Base-by-base conservation (phyloP, 2,797 vertebrate genomes). In the Scomberomorus guttatus region DNA sequence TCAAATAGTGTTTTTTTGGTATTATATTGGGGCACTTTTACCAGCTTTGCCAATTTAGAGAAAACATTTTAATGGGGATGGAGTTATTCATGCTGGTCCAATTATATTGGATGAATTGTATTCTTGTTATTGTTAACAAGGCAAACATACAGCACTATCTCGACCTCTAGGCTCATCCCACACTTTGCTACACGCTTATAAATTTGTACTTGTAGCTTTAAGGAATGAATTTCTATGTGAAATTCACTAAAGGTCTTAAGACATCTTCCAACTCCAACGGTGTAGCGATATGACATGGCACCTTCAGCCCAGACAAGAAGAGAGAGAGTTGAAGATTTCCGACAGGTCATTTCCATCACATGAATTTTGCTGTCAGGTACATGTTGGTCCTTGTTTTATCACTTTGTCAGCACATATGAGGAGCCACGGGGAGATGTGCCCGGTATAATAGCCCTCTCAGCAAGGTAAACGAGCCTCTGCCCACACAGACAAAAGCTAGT, bases 401-500 rank as follows among this genome's bases (percentile, higher is more conserved):
- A 65, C 65, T 87, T 87, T 75, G 54, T 81, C 80, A 57, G 84
- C 72, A 82, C 72, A 80, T 7, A 64, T 84, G 79, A 89, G 67
- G 71, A 86, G 87, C 79, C 64, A 70, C 39, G 29, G 67, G 77
- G 83, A 82, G 60, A 88, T 84, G 80, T 79, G 84, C 63, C 87
- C 5, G 0, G 73, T 77, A 63, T 84, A 91, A 91, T 67, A 80
- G 77, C 62, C 78, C 90, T 92, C 88, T 92, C 85, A 84, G 89
- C 75, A 62, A 87, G 78, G 90, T 82, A 90, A 91, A 87, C 39
- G 75, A 90, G 79, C 83, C 76, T 89, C 90, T 83, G 79, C 94
- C 94, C 91, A 94, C 94, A 91, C 93, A 93, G 88, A 90, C 87
- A 79, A 90, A 90, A 88, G 86, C 85, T 81, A 69, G 82, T 93